phyloP scores from a whole-genome alignment of 2,888 invertebrate genomes.

The Hemithea aestivaria region DNA sequence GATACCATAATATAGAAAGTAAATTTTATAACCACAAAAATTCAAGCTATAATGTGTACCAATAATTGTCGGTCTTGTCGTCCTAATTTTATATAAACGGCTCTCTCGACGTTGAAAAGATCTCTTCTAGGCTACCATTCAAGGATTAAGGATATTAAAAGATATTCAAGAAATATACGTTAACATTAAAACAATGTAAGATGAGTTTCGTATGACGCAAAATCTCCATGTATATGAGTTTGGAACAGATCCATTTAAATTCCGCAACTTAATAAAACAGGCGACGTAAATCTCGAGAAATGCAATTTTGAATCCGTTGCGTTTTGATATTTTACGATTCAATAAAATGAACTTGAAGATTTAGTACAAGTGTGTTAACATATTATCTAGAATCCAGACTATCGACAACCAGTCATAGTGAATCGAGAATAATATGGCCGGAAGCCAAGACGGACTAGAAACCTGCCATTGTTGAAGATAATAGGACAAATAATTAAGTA shows the following conservation, averaged over 20 bases:
- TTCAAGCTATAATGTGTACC: too few species aligned
- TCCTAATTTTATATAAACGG: too few species aligned
- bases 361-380: constrained; percentile 24
- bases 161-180: too few species aligned
- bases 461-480: constrained; percentile 4
- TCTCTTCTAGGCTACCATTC: too few species aligned
- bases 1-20: too few species aligned
- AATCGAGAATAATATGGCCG: constrained; percentile 33
- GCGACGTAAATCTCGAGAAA: constrained; percentile 28
- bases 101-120: too few species aligned
- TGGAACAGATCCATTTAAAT: constrained; percentile 17
- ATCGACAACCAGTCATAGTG: constrained; percentile 28
- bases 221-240: constrained; percentile 1
- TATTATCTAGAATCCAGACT: constrained; percentile 21
- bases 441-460: constrained; percentile 39
- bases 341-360: constrained; percentile 23
- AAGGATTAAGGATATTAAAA: too few species aligned
- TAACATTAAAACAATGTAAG: too few species aligned
- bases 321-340: constrained; percentile 35
- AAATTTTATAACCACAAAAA: too few species aligned
- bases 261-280: constrained; percentile 23
- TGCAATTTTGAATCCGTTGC: constrained; percentile 26
- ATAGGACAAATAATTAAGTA: too few species aligned
- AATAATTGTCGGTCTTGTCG: too few species aligned
- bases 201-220: too few species aligned